Evolutionary conservation across 2,888 invertebrate species (phyloP), one percentile per base, ranked within the genome.

Genomic region (Trilocha varians): DNA sequence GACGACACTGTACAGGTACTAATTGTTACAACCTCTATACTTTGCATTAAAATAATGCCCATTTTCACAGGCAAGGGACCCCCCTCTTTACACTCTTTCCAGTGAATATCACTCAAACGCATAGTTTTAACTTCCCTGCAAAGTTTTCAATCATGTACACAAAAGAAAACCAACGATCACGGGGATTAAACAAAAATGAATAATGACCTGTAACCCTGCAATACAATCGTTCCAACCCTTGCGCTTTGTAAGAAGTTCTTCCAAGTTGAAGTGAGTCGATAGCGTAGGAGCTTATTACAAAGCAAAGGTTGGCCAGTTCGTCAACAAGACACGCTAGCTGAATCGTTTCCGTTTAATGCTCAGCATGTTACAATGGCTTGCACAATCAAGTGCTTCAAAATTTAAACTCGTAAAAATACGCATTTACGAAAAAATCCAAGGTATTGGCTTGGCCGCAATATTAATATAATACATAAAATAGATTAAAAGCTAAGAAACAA

Each of bases 11-110:
- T 67, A 83, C 83, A 67, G 66, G 68, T 80, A 83, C 70, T 78
- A 78, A 83, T 69, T 75, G 79, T 85, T 91, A 92, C 91, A 92
- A 93, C 92, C 90, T 93, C 93, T 93, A 93, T 93, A 93, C 93
- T 93, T 93, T 93, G 93, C 93, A 93, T 91, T 90, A 92, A 93
- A 93, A 89, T 92, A 93, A 93, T 93, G 92, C 91, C 90, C 90
- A 91, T 92, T 92, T 91, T 91, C 90, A 88, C 87, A 87, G 87
- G 87, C 85, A 86, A 85, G 84, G 85, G 83, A 83, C 83, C 80
- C 83, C n/a, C 78, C 82, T 78, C 82, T 75, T 68, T 83, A 71
- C 79, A 73, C 82, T 64, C 78, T 70, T 68, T 74, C 70, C 82
- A 80, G 84, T 82, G 82, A 83, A 25, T 25, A 71, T 78, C 76